phyloP scores from a whole-genome alignment of 2,888 invertebrate genomes.

The Himalopsyche anomala region DNA sequence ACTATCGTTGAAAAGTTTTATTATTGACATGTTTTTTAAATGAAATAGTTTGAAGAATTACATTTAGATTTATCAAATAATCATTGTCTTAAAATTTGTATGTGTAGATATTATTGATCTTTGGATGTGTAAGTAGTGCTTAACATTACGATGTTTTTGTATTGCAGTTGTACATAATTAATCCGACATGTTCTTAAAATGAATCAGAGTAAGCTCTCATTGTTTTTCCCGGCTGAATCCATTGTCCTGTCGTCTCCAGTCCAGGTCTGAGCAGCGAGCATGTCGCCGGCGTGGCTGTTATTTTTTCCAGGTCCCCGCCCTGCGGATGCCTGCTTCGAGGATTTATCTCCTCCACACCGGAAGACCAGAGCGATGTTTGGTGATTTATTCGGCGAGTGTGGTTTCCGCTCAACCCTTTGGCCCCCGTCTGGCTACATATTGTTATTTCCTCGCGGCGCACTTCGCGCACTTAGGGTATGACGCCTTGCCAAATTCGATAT shows the following conservation, averaged over 20 bases:
- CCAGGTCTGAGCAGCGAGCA: constrained; percentile 17
- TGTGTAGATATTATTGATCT: too few relatives aligned
- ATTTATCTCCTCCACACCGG: constrained; percentile 63
- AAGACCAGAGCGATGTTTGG: constrained; percentile 61
- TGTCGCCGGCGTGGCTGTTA: constrained; percentile 37
- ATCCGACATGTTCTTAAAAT: too few relatives aligned
- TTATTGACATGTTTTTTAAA: too few relatives aligned
- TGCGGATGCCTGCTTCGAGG: constrained; percentile 50
- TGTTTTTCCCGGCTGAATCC: too few relatives aligned
- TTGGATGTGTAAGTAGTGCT: too few relatives aligned
- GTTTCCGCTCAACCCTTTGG: constrained; percentile 51
- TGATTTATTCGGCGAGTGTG: constrained; percentile 63
- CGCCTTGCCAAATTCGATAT: constrained; percentile 36
- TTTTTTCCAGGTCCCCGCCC: constrained; percentile 62
- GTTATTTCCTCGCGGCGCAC: constrained; percentile 56
- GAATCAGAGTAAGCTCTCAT: too few relatives aligned
- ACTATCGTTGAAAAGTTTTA: too few relatives aligned
- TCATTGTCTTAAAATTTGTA: too few relatives aligned
- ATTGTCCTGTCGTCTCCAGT: background rate
- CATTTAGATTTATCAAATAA: too few relatives aligned
- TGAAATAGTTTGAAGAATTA: too few relatives aligned
- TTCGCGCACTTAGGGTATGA: constrained; percentile 42
- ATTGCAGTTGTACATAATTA: too few relatives aligned
- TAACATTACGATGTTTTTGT: too few relatives aligned
- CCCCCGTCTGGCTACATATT: constrained; percentile 53